These are phyloP conservation scores for Vulpes ferrilata DNA, from an alignment of 2,113 vertebrate species.

Conservation along the genomic window DNA sequence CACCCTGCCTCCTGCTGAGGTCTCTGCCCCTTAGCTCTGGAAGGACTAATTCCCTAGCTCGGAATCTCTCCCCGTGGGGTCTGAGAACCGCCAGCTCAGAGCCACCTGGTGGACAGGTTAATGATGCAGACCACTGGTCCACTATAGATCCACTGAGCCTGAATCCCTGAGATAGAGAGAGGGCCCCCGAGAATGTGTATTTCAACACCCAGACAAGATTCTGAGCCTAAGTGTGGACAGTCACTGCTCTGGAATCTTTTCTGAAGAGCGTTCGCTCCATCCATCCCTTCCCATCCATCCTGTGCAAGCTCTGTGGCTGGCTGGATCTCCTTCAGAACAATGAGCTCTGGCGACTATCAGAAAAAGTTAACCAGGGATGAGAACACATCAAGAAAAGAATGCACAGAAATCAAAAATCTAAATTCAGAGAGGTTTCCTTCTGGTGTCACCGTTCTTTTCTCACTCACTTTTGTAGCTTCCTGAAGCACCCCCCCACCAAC, in stretches of 20 bases:
- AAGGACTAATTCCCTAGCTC: not conserved
- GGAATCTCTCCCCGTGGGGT: not conserved
- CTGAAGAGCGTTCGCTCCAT: not conserved
- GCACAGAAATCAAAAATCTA: not conserved
- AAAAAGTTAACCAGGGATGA: not conserved
- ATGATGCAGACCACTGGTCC: not conserved
- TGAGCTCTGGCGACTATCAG: not conserved
- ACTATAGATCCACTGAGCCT: not conserved
- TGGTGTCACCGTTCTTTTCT: not conserved
- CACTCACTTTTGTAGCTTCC: not conserved
- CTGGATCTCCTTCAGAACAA: not conserved
- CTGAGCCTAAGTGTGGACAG: no score
- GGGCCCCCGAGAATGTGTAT: not conserved
- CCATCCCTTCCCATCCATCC: not conserved
- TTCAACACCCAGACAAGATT: not conserved
- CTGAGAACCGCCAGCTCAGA: not conserved
- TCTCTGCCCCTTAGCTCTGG: not conserved
- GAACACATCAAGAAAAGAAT: not conserved
- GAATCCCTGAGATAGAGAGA: not conserved
- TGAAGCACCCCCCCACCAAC: no score
- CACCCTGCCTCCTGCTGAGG: not conserved
- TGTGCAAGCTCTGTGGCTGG: not conserved
- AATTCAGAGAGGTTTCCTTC: not conserved
- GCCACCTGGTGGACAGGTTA: not conserved
- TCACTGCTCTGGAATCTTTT: not conserved